Evolutionary conservation across 1,140 invertebrate genomes (phyloP).

Genomic region (Steinernema khuongi): DNA sequence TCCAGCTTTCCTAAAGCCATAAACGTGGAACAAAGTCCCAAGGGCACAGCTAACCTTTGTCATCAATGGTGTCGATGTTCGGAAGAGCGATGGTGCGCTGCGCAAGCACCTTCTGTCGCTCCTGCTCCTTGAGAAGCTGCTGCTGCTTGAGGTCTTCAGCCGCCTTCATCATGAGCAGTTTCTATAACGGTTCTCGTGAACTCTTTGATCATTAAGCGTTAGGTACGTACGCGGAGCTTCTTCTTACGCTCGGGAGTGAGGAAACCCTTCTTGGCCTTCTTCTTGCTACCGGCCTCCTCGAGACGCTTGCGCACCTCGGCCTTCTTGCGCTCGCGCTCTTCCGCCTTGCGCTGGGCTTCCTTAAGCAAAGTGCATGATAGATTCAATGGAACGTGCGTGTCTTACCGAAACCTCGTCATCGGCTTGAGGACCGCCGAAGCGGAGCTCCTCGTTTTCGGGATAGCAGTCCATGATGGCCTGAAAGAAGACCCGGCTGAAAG

Average conservation of each 20-base stretch:
- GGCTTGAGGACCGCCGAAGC: not conserved
- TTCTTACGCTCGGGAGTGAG: conserved; percentile 45
- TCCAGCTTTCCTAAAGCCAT: conserved; percentile 77
- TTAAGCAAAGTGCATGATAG: not conserved
- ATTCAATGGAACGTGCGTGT: not conserved
- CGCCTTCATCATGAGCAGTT: conserved; percentile 96
- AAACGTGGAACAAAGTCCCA: not conserved
- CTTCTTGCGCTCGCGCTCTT: conserved; percentile 44
- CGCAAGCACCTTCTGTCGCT: conserved; percentile 90
- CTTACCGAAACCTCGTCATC: not conserved
- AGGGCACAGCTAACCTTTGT: conserved; percentile 28
- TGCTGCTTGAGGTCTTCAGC: conserved; percentile 98
- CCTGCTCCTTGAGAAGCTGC: conserved; percentile 92
- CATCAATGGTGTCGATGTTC: conserved; percentile 35
- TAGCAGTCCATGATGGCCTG: no score
- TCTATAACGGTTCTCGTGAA: conserved; percentile 57
- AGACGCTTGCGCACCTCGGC: conserved; percentile 46
- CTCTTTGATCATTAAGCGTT: not conserved
- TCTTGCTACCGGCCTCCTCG: conserved; percentile 41
- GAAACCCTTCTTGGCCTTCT: conserved; percentile 47
- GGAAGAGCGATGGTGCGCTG: conserved; percentile 66
- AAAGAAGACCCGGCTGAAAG: not conserved
- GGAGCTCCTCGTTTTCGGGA: not conserved
- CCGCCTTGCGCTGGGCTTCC: conserved; percentile 42
- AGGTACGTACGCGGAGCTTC: conserved; percentile 63